Conservation (phyloP, 1,140 invertebrate species). For the Meloidogyne hapla region DNA sequence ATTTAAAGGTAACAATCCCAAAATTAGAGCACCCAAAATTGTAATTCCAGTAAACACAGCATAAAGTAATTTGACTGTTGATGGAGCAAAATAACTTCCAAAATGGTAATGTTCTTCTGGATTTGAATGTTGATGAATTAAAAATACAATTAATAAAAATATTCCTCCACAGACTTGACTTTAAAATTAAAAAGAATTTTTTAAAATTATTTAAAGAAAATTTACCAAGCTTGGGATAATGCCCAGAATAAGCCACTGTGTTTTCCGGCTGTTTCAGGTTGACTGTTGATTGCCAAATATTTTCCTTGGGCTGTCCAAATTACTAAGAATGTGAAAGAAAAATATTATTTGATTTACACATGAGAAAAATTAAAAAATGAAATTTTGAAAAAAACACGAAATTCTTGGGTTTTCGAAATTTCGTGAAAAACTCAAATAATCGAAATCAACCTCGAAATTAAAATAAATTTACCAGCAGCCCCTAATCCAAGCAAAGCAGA, state of each 20-base stretch:
- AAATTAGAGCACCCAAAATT: conserved; percentile 6
- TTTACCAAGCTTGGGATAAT: conserved; percentile 49
- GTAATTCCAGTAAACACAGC: neutral
- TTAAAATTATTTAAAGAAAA: neutral
- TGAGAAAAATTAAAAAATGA: neutral
- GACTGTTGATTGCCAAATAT: conserved; percentile 50
- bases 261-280: conserved; percentile 35
- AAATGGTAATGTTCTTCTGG: conserved; percentile 3
- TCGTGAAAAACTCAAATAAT: neutral
- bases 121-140: neutral
- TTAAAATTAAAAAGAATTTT: neutral
- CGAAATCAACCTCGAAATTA: neutral
- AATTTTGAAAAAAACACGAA: neutral
- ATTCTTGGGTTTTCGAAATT: too few species aligned
- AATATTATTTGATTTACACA: too few species aligned
- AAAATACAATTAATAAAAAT: conserved; percentile 16
- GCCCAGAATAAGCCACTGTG: conserved; percentile 54
- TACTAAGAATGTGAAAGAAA: conserved; percentile 21
- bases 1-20: conserved; percentile 4
- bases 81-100: conserved; percentile 1
- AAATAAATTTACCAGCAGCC: conserved; percentile 44
- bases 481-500: conserved; percentile 50
- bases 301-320: conserved; percentile 57
- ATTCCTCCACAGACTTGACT: conserved; percentile 23
- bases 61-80: conserved; percentile 11